phyloP scores from a whole-genome alignment of 2,113 vertebrate genomes.

The Platycercus adscitus region DNA sequence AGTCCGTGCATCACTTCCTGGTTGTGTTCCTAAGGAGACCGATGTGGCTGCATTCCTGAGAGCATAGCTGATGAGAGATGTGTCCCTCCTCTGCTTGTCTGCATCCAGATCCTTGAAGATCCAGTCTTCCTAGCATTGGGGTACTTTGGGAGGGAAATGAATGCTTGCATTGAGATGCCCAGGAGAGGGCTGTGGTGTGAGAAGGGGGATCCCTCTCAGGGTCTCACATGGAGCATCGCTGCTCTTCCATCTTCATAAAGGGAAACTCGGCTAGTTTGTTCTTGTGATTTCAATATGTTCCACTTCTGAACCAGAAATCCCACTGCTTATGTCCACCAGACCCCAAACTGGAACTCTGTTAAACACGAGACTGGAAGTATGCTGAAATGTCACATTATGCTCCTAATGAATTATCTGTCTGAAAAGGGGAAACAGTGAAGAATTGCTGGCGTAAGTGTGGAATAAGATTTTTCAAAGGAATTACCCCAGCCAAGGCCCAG shows the following conservation, averaged over 20 bases:
- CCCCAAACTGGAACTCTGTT: background rate
- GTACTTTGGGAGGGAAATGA: background rate
- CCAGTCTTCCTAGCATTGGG: background rate
- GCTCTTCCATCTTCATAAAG: background rate
- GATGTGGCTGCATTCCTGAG: rapidly evolving
- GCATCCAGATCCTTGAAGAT: background rate
- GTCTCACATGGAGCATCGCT: background rate
- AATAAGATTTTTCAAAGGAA: conserved; percentile 60
- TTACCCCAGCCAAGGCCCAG: conserved; percentile 47
- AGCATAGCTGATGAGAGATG: background rate
- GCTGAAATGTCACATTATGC: background rate
- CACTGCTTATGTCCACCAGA: background rate
- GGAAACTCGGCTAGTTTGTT: background rate
- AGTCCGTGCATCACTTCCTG: background rate
- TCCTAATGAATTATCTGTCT: conserved; percentile 49
- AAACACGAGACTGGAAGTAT: background rate
- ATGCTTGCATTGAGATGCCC: background rate
- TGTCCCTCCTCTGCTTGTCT: background rate
- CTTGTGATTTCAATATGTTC: background rate
- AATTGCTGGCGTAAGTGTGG: conserved; percentile 22
- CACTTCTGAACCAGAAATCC: background rate
- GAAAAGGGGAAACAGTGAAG: background rate
- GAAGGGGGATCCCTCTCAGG: background rate
- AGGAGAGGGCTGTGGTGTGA: background rate
- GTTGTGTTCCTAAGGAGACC: background rate